Conservation (phyloP, 1,140 invertebrate genomes). For the Drosophila quadrilineata region DNA sequence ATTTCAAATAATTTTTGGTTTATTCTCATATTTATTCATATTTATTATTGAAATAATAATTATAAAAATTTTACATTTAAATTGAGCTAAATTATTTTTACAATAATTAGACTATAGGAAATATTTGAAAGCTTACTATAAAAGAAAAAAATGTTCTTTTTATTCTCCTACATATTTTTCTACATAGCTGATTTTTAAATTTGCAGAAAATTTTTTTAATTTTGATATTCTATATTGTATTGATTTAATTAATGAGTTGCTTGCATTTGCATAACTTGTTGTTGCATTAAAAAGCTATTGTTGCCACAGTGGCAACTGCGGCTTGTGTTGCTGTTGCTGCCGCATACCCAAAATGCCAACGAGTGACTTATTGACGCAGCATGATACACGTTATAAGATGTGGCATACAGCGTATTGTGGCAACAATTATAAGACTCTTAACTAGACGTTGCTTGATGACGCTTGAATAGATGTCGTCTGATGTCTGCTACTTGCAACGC, state of each 20-base stretch:
- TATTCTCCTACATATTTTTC: too few relatives aligned
- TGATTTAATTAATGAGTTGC: neutral
- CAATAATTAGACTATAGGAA: too few relatives aligned
- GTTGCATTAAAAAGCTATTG: neutral
- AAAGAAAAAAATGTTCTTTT: too few relatives aligned
- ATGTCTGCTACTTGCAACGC: neutral
- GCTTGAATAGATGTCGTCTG: neutral
- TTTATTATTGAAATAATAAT: too few relatives aligned
- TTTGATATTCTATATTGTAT: neutral
- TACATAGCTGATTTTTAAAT: too few relatives aligned
- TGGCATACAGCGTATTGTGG: too few relatives aligned
- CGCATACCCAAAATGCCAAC: slow-evolving; percentile 34
- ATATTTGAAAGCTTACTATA: too few relatives aligned
- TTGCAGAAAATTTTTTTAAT: too few relatives aligned
- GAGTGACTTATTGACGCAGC: slow-evolving; percentile 49
- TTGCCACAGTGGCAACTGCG: neutral
- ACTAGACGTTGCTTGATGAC: slow-evolving; percentile 11
- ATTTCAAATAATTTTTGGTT: too few relatives aligned
- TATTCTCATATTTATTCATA: too few relatives aligned
- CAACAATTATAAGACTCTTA: slow-evolving; percentile 32
- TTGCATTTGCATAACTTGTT: neutral
- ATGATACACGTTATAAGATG: slow-evolving; percentile 44
- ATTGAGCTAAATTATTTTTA: too few relatives aligned
- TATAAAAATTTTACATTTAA: too few relatives aligned
- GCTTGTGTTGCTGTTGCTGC: neutral